These are phyloP conservation scores for Drosophila tropicalis DNA, from an alignment of 1,140 invertebrate species.

Conservation along the genomic window DNA sequence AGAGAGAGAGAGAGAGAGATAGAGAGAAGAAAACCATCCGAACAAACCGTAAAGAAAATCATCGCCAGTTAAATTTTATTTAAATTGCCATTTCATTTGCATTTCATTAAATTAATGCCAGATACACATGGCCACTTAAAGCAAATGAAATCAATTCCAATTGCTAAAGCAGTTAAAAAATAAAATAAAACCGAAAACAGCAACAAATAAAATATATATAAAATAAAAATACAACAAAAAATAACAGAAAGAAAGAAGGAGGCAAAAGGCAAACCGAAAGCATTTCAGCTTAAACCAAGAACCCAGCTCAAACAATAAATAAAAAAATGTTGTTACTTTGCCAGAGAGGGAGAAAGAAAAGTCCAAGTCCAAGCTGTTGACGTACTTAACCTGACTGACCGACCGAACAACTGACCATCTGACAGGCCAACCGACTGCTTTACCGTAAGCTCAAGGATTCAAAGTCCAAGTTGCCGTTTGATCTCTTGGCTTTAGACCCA, in stretches of 20 bases:
- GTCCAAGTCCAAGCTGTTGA: conserved; percentile 30
- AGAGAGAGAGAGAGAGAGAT: neutral
- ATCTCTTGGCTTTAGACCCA: conserved; percentile 45
- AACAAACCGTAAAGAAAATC: conserved; percentile 28
- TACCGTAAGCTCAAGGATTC: conserved; percentile 45
- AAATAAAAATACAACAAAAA: conserved; percentile 15
- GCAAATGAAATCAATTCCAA: conserved; percentile 54
- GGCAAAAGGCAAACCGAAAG: conserved; percentile 1
- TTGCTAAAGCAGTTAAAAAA: conserved; percentile 40
- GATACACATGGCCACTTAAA: conserved; percentile 37
- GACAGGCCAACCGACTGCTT: conserved; percentile 21
- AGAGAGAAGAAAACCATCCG: neutral
- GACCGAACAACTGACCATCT: neutral
- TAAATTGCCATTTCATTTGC: conserved; percentile 49
- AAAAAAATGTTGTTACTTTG: neutral
- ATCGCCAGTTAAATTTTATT: conserved; percentile 50
- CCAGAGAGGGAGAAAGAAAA: neutral
- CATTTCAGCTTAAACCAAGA: conserved; percentile 15
- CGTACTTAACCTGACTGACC: conserved; percentile 39
- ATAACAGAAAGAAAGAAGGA: neutral
- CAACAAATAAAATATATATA: no score
- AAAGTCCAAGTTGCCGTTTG: conserved; percentile 49
- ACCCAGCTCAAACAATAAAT: conserved; percentile 16
- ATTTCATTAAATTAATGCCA: conserved; percentile 47
- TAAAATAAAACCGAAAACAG: conserved; percentile 4